Conservation (phyloP, 2,797 vertebrate species). For the Cryptoprocta ferox region DNA sequence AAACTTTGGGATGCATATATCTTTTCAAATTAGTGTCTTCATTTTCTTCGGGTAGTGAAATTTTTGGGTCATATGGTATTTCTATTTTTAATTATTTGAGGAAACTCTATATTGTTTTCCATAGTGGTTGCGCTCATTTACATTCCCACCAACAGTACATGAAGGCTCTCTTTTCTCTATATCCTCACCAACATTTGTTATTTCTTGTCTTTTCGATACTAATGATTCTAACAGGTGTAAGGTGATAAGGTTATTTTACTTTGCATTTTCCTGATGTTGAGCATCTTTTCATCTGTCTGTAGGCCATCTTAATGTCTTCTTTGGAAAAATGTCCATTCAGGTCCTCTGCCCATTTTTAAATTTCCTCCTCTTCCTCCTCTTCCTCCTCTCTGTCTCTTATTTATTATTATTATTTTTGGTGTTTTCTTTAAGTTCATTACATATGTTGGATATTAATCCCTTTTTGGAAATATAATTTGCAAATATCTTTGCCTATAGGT, state of each 20-base stretch:
- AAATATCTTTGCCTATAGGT: neutral
- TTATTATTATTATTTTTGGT: neutral
- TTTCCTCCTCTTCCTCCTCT: fast-evolving
- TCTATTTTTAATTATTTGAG: neutral
- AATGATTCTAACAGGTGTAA: neutral
- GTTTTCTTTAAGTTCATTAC: neutral
- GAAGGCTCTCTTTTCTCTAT: neutral
- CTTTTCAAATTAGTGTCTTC: neutral
- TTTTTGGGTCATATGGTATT: neutral
- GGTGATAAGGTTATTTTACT: neutral
- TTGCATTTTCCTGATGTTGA: neutral
- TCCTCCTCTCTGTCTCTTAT: no score
- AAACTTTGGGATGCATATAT: neutral
- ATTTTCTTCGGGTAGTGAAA: neutral
- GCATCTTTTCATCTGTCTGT: neutral
- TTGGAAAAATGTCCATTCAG: neutral
- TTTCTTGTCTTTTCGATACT: neutral
- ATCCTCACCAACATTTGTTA: neutral
- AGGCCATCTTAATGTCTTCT: neutral
- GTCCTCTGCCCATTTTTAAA: neutral
- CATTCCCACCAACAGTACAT: neutral
- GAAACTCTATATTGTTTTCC: neutral
- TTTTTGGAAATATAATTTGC: neutral
- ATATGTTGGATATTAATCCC: neutral
- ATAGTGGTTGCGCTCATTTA: neutral